Evolutionary conservation across 2,888 invertebrate species (phyloP).

Genomic region (Andrena hattorfiana): DNA sequence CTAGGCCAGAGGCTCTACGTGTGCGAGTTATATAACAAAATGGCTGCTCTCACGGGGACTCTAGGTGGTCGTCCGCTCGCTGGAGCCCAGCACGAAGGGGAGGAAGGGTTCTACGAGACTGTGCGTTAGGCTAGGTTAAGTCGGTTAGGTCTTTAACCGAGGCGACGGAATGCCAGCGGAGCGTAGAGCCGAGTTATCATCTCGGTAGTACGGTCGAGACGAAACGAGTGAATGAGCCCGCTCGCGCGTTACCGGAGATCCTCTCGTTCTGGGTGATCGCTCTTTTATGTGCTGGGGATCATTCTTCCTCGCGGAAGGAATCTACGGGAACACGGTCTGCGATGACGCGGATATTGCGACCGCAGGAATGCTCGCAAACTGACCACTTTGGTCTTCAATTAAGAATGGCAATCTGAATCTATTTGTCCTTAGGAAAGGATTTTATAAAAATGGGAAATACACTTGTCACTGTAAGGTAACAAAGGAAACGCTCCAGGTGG

Average conservation of each 20-base stretch:
- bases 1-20: conserved; percentile 60
- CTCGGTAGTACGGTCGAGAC: conserved; percentile 39
- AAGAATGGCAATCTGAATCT: too few species aligned
- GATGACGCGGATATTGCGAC: not conserved
- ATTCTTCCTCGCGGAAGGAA: conserved; percentile 15
- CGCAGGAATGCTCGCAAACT: not conserved
- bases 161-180: conserved; percentile 71
- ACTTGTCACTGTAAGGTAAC: too few species aligned
- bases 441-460: too few species aligned
- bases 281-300: conserved; percentile 10
- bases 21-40: conserved; percentile 78
- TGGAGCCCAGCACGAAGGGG: conserved; percentile 50
- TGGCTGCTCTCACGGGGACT: conserved; percentile 59
- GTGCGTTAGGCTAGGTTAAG: conserved; percentile 76
- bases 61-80: conserved; percentile 23
- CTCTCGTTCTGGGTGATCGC: conserved; percentile 44
- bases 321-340: not conserved
- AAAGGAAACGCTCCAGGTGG: too few species aligned
- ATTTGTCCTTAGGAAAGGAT: too few species aligned
- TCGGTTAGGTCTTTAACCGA: conserved; percentile 74
- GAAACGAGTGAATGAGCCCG: conserved; percentile 58
- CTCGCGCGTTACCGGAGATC: conserved; percentile 30
- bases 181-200: conserved; percentile 71
- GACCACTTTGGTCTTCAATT: too few species aligned
- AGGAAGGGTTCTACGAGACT: conserved; percentile 66